Percentiles rank a stretch among this genome's conserved stretches.
Evolutionary conservation across 92 coral and sea anemone species (phyloP).

Genomic region (Zoanthus gigantus): DNA sequence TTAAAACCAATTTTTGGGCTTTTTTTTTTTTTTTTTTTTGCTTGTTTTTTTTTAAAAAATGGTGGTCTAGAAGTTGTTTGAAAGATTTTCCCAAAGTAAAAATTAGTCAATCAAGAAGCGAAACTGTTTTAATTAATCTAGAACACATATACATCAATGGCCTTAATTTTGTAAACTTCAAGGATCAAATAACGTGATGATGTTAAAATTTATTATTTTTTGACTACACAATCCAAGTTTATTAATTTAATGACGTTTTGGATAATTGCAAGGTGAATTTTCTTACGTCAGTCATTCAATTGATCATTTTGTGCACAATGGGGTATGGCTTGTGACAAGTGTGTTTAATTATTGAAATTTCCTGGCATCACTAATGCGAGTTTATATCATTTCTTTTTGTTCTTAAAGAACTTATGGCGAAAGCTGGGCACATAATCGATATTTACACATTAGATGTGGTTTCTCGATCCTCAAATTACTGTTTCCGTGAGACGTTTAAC

Average conservation of each 20-base stretch:
- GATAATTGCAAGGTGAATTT: not conserved
- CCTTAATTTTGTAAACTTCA: not conserved
- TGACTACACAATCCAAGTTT: not conserved
- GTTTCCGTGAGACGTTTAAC: not conserved
- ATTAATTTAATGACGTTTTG: not conserved
- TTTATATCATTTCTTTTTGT: slow-evolving; percentile 43
- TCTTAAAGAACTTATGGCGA: slow-evolving; percentile 39
- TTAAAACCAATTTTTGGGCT: not conserved
- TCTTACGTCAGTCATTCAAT: not conserved
- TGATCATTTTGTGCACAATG: slow-evolving; percentile 9
- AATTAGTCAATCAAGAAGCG: not conserved
- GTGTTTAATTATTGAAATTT: slow-evolving; percentile 13
- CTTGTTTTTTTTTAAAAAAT: not conserved
- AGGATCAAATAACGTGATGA: not conserved
- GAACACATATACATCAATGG: not conserved
- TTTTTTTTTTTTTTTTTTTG: not conserved
- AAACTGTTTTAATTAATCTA: not conserved
- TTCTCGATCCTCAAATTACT: slow-evolving; percentile 19
- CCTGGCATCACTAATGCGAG: slow-evolving; percentile 46
- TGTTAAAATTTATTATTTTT: not conserved
- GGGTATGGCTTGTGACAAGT: slow-evolving; percentile 26
- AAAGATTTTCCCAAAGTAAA: not conserved
- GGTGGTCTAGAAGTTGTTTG: not conserved
- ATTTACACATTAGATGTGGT: slow-evolving; percentile 14
- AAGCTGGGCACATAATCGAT: slow-evolving; percentile 40